Evolutionary conservation across 2,888 invertebrate species (phyloP).

Genomic region (Odiellus spinosus): DNA sequence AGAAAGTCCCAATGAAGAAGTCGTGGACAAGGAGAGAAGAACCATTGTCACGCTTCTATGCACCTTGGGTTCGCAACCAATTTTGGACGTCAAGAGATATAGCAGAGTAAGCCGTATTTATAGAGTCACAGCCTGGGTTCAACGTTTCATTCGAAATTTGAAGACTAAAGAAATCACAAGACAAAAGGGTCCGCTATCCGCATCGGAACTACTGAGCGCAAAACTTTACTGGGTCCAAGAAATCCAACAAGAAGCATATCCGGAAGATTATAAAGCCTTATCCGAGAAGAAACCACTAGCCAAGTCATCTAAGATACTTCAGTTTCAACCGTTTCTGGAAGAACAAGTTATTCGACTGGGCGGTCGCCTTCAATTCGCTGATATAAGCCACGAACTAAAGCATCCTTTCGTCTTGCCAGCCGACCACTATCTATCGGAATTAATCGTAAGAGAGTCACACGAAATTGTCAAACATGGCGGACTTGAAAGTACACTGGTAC

Average conservation of each 20-base stretch:
- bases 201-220: too few relatives aligned
- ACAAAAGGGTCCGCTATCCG: too few relatives aligned
- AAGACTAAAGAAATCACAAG: too few relatives aligned
- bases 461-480: conserved; percentile 7
- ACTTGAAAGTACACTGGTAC: conserved; percentile 6
- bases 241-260: background rate
- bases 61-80: too few relatives aligned
- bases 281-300: background rate
- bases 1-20: too few relatives aligned
- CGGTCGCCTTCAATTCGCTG: background rate
- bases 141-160: too few relatives aligned
- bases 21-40: too few relatives aligned
- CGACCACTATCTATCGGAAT: background rate
- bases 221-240: too few relatives aligned
- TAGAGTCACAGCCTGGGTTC: too few relatives aligned
- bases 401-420: background rate
- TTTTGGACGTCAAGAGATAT: too few relatives aligned
- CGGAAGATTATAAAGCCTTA: background rate
- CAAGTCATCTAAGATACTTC: background rate
- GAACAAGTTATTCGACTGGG: conserved; percentile 1
- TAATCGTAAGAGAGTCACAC: background rate
- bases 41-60: too few relatives aligned
- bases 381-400: background rate
- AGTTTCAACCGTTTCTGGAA: conserved; percentile 1
- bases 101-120: too few relatives aligned